Conservation (phyloP, 1,140 invertebrate species). For the Lethocerus indicus region DNA sequence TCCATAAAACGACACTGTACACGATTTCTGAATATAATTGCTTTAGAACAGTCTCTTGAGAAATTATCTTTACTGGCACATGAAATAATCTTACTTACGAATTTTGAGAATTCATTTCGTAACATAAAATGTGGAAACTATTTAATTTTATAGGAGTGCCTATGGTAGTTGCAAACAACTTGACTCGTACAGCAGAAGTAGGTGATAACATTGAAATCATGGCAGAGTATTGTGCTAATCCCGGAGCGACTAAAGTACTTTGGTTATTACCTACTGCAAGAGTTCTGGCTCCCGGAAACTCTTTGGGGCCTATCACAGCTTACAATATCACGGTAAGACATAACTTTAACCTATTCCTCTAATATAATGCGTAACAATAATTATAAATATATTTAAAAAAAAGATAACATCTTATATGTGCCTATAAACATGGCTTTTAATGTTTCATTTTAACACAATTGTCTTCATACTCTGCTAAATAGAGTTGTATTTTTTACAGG, state of each 20-base stretch:
- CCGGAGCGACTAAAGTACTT: conserved; percentile 30
- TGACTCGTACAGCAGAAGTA: conserved; percentile 31
- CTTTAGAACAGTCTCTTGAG: too few relatives aligned
- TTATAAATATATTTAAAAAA: too few relatives aligned
- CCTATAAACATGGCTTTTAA: too few relatives aligned
- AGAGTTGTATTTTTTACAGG: conserved; percentile 10
- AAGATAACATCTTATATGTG: too few relatives aligned
- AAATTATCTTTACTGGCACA: too few relatives aligned
- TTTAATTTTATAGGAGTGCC: conserved; percentile 33
- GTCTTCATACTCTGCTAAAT: not conserved
- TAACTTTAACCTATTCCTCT: not conserved
- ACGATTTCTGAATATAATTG: too few relatives aligned
- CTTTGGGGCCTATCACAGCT: conserved; percentile 30
- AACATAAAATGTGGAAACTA: too few relatives aligned
- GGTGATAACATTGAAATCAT: conserved; percentile 31
- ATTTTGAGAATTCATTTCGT: too few relatives aligned
- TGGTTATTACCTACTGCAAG: conserved; percentile 33
- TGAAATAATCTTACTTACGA: too few relatives aligned
- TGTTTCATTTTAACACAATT: too few relatives aligned
- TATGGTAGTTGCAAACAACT: conserved; percentile 32
- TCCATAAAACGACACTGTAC: too few relatives aligned
- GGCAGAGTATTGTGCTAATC: conserved; percentile 39
- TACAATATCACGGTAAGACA: conserved; percentile 33
- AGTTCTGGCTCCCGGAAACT: conserved; percentile 33
- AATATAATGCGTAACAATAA: not conserved